These are phyloP conservation scores for Seriola aureovittata DNA, from an alignment of 2,113 vertebrate genomes.

Conservation along the genomic window DNA sequence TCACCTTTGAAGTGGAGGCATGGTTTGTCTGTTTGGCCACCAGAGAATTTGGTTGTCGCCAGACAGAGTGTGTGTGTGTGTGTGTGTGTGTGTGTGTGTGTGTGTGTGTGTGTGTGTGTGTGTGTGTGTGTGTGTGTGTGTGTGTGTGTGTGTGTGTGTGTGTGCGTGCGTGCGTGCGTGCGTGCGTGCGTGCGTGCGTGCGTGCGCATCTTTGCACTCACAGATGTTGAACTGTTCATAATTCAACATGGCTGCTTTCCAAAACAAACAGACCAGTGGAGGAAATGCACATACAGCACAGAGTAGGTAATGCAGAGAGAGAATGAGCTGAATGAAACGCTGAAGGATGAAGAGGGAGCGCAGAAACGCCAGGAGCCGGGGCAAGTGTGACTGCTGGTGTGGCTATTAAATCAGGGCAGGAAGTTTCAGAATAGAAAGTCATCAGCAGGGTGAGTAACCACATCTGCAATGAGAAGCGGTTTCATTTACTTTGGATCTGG, in stretches of 20 bases:
- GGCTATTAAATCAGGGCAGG: slow-evolving; percentile 48
- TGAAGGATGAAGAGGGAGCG: neutral
- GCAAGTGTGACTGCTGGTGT: slow-evolving; percentile 17
- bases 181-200: slow-evolving; percentile 5
- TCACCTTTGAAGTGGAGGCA: slow-evolving; percentile 52
- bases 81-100: slow-evolving; percentile 7
- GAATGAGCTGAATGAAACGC: slow-evolving; percentile 6
- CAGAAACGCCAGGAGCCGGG: slow-evolving; percentile 24
- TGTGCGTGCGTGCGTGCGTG: neutral
- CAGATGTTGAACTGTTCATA: slow-evolving; percentile 69
- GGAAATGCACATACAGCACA: slow-evolving; percentile 10
- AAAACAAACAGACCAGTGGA: slow-evolving; percentile 65
- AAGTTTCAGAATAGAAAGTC: slow-evolving; percentile 67
- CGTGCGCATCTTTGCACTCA: slow-evolving; percentile 17
- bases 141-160: neutral
- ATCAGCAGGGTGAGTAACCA: slow-evolving; percentile 63
- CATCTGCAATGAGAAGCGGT: slow-evolving; percentile 43
- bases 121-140: slow-evolving; percentile 3
- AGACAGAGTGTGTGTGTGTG: slow-evolving; percentile 4
- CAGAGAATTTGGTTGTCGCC: slow-evolving; percentile 24
- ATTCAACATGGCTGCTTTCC: slow-evolving; percentile 67
- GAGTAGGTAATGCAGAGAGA: slow-evolving; percentile 13
- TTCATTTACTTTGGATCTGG: slow-evolving; percentile 62
- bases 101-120: slow-evolving; percentile 9
- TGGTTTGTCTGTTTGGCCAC: slow-evolving; percentile 41